These are phyloP conservation scores for Epinephelus lanceolatus DNA, from an alignment of 2,113 vertebrate species.

Conservation along the genomic window DNA sequence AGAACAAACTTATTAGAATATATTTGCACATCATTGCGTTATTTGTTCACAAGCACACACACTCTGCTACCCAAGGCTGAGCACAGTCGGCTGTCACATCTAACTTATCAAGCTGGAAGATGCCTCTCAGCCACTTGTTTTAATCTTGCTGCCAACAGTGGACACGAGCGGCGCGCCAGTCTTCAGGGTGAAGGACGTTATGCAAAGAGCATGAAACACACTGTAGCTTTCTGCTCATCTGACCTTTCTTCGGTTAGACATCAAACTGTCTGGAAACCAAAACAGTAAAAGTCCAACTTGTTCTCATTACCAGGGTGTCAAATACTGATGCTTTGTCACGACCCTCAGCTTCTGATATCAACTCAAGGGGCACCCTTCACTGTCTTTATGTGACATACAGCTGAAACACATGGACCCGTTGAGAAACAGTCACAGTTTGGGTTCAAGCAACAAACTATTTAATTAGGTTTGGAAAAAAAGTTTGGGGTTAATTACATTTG, in stretches of 20 bases:
- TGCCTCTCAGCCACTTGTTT: conserved; percentile 59
- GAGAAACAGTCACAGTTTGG: too few species aligned
- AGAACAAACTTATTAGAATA: conserved; percentile 49
- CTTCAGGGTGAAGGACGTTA: conserved; percentile 2
- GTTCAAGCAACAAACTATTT: too few species aligned
- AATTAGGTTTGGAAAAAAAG: too few species aligned
- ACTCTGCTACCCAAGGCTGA: conserved; percentile 21
- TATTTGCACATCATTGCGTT: conserved; percentile 48
- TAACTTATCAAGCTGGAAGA: conserved; percentile 53
- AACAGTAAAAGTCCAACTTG: too few species aligned
- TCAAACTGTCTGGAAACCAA: neutral
- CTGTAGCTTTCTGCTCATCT: neutral
- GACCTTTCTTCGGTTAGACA: neutral
- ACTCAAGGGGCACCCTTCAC: too few species aligned
- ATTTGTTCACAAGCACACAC: conserved; percentile 31
- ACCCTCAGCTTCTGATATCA: too few species aligned
- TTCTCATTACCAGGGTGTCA: too few species aligned
- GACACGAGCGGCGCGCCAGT: conserved; percentile 31
- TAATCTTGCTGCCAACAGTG: conserved; percentile 33
- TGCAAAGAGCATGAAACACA: conserved; percentile 18
- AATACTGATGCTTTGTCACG: too few species aligned
- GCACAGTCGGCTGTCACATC: conserved; percentile 61
- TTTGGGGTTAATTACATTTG: too few species aligned
- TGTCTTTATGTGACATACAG: too few species aligned
- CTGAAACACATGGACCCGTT: too few species aligned